Percentiles rank a stretch among this genome's conserved stretches.
These are phyloP conservation scores for Platalea minor DNA, from an alignment of 2,797 vertebrate species.

Conservation along the genomic window DNA sequence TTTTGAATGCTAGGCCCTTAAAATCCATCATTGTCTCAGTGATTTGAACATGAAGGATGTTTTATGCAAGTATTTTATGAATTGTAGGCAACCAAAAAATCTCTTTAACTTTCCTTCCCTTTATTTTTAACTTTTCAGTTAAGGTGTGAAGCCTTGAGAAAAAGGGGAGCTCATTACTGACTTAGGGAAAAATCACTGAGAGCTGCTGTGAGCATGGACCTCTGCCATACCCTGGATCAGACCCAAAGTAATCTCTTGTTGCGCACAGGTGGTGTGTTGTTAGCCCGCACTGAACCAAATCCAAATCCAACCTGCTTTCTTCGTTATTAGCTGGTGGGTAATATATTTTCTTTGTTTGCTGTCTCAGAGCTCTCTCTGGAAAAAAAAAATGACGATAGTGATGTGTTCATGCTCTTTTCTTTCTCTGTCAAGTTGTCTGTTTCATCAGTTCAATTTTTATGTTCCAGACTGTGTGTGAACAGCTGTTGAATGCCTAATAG, in stretches of 20 bases:
- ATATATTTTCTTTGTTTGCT: neutral
- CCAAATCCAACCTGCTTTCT: neutral
- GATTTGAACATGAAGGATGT: neutral
- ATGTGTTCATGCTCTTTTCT: neutral
- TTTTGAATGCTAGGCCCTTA: neutral
- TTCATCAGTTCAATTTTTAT: conserved; percentile 6
- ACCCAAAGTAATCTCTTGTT: neutral
- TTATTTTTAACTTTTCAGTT: neutral
- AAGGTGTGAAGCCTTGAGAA: neutral
- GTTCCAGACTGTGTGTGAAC: neutral
- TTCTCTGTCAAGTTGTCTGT: neutral
- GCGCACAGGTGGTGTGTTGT: neutral
- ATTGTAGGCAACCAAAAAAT: neutral
- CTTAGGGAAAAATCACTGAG: neutral
- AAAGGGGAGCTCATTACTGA: neutral
- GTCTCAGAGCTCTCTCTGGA: neutral
- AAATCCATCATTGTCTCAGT: neutral
- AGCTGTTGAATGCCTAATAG: neutral
- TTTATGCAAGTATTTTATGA: neutral
- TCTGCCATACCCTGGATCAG: neutral
- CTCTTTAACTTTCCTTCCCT: neutral
- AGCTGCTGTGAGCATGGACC: neutral
- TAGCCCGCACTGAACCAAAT: neutral
- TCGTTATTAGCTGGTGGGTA: neutral
- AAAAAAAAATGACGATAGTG: neutral